A percentile compares a stretch with the other conserved stretches of the same genome.
These are phyloP conservation scores for Caenorhabditis sp. DNA, from an alignment of 2,888 invertebrate genomes.

Conservation along the genomic window DNA sequence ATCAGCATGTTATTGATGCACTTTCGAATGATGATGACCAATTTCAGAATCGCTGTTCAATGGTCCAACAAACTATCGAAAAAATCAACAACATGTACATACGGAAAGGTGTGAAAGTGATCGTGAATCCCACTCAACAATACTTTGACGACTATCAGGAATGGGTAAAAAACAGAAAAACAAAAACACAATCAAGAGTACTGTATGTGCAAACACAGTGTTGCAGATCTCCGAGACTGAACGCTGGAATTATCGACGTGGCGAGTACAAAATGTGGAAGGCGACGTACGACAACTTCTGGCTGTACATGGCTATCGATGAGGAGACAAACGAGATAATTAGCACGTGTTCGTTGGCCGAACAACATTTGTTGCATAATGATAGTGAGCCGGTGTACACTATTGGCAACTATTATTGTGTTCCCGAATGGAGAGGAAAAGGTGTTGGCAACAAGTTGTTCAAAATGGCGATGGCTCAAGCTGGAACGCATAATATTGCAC, in stretches of 20 bases:
- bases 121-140: conserved; percentile 29
- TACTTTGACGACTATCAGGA: conserved; percentile 33
- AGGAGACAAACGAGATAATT: conserved; percentile 26
- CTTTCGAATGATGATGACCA: too few species aligned
- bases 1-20: too few species aligned
- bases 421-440: conserved; percentile 39
- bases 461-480: conserved; percentile 28
- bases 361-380: conserved; percentile 10
- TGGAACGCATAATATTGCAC: conserved; percentile 26
- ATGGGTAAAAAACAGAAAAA: conserved; percentile 12
- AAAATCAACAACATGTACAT: conserved; percentile 9
- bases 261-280: conserved; percentile 29
- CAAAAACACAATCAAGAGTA: too few species aligned
- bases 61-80: not conserved
- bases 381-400: conserved; percentile 25
- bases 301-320: conserved; percentile 34
- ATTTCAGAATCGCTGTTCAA: conserved; percentile 19
- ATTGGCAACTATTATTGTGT: conserved; percentile 42
- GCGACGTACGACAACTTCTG: conserved; percentile 33
- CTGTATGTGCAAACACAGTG: too few species aligned
- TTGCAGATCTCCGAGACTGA: conserved; percentile 27
- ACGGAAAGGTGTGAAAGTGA: conserved; percentile 33
- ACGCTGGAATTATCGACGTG: conserved; percentile 35
- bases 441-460: conserved; percentile 37
- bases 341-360: conserved; percentile 25